Evolutionary conservation across 2,113 vertebrate genomes (phyloP), one percentile per base, ranked within the genome.

Genomic region (Machaerirhynchus nigripectus): DNA sequence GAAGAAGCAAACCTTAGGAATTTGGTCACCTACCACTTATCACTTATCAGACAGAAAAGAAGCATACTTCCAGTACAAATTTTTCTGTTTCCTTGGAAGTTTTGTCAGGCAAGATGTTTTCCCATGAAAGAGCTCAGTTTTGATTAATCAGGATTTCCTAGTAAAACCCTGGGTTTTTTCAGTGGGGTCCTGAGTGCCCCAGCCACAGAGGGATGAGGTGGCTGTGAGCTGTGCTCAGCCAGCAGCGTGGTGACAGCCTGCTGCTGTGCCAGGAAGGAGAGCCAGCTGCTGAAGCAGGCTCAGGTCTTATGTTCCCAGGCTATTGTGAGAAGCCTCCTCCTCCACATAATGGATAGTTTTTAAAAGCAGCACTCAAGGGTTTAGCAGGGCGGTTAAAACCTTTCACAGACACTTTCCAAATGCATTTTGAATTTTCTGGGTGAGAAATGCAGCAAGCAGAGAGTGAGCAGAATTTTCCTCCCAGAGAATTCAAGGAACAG

Each of bases 331-430:
- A 93, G 71, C 59, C 88, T 93, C 86, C 88, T 93, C 86, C 92
- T 90, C 83, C 64, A 35, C 86, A 70, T 93, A 97, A 97, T 80
- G 71, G 92, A 96, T 88, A 35, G 89, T 39, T 75, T 77, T 69
- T 67, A 92, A 90, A 94, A 89, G 92, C 80, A 92, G 79, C 95
- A 93, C 92, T 97, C 94, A 84, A 53, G 26, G 59, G 35, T 95
- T 88, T 86, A 88, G 94, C 50, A 47, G 76, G 35, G 42, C 1
- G 3, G 86, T 67, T 92, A 70, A 95, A 92, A 84, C 76, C 95
- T 93, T 95, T 95, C 88, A 95, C 90, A 89, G 83, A 84, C 96
- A 95, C 94, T 90, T 90, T 61, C 79, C 55, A 95, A 97, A 95
- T 60, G 80, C 91, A 70, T 61, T 93, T 87, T 77, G 86, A 81